Evolutionary conservation across 2,113 vertebrate genomes (phyloP).

Genomic region (Hydropotes inermis): DNA sequence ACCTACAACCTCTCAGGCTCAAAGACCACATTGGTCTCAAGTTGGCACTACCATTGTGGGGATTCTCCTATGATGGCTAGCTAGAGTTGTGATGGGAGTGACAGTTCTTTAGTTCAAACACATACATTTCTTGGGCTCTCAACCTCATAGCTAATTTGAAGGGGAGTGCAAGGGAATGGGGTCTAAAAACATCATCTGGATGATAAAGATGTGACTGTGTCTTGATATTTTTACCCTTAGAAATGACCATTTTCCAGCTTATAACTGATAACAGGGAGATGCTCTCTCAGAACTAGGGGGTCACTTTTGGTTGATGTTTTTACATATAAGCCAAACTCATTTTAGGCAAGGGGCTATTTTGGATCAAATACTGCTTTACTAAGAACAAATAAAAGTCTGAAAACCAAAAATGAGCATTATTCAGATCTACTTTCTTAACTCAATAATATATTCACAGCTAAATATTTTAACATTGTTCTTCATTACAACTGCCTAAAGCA

Average conservation of each 20-base stretch:
- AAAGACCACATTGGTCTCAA: background rate
- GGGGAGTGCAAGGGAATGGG: background rate
- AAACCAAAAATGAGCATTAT: background rate
- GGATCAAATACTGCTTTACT: background rate
- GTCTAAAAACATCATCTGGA: background rate
- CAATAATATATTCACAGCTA: background rate
- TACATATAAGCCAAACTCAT: background rate
- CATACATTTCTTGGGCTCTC: background rate
- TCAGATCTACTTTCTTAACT: background rate
- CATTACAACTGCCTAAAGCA: background rate
- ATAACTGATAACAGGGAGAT: rapidly evolving
- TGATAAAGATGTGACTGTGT: no score
- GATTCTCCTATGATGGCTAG: background rate
- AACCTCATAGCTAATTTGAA: background rate
- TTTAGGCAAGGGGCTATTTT: background rate
- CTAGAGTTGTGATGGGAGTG: background rate
- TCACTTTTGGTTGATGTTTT: background rate
- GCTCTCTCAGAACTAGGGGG: background rate
- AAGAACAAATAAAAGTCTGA: background rate
- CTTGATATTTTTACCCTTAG: background rate
- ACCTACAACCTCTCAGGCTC: background rate
- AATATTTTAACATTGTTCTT: background rate
- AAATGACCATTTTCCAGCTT: background rate
- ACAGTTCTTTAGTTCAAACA: background rate
- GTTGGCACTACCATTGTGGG: rapidly evolving